Base-by-base conservation (phyloP, 1,140 invertebrate genomes). In the Drosophila arizonae region DNA sequence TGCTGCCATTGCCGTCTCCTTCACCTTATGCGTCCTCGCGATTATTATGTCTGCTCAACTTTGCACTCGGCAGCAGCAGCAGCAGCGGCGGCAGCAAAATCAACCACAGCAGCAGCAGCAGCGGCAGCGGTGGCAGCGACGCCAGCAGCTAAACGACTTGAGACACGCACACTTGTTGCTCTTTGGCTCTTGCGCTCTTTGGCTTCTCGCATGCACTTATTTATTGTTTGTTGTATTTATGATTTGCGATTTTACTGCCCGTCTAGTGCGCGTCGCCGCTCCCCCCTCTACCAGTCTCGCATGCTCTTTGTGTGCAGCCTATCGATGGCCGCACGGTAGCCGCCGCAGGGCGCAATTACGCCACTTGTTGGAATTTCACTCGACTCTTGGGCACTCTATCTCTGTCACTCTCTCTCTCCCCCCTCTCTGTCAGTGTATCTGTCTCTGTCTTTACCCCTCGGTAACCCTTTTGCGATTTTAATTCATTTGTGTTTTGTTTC, bases 221-320 rank as follows among this genome's bases (percentile, higher is more conserved):
- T 87, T 87, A 87, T 87, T 87, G 76, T 87, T 87, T 88, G 84
- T 87, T 87, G 82, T 82, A 86, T 84, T 87, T 87, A 87, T 87
- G 82, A 87, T 87, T 87, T 87, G 84, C 84, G 68, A 87, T 88
- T 87, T 82, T 81, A 75, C 30, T 74, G 55, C 26, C 56, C 36
- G 43, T 33, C 55, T 57, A 41, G 43, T 33, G 28, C 21, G 21
- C 21, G 21, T 2, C 21, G 1, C 11, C 8, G 11, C 36, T 10
- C 13, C 1, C 28, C 13, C n/a, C 39, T 28, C 45, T 55, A 24
- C 15, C 45, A n/a, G 13, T 61, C 45, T 33, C 43, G 15, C 15
- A 17, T n/a, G 13, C 50, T 45, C 13, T 48, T 15, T 26, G 51
- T 51, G 46, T 48, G 56, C 33, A 60, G 48, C 58, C 62, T 63